phyloP scores from a whole-genome alignment of 92 coral and sea anemone genomes.

The Umimayanthus kanabou region DNA sequence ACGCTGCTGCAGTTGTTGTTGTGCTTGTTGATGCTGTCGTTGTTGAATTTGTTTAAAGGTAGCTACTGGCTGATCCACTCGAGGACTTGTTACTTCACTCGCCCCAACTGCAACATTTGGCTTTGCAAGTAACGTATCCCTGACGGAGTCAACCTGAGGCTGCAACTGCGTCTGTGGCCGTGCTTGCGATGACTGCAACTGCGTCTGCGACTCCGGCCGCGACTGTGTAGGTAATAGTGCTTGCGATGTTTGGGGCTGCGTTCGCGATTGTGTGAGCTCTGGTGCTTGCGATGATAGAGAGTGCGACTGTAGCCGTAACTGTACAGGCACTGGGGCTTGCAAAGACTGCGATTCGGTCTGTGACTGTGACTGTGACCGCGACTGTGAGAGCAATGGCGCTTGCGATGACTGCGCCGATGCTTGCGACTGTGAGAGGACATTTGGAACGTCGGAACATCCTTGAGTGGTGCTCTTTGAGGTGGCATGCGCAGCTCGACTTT shows the following conservation, averaged over 20 bases:
- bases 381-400: not conserved
- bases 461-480: not conserved
- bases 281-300: not conserved
- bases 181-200: too few relatives aligned
- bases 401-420: not conserved
- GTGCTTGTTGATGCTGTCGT: not conserved
- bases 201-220: not conserved
- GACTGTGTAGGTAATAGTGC: not conserved
- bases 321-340: not conserved
- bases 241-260: constrained; percentile 3
- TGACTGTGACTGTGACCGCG: not conserved
- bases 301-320: not conserved
- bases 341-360: not conserved
- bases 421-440: not conserved
- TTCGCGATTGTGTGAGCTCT: not conserved
- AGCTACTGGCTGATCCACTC: too few relatives aligned
- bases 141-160: too few relatives aligned
- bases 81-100: too few relatives aligned
- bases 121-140: too few relatives aligned
- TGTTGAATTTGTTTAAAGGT: not conserved
- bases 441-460: not conserved
- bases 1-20: not conserved
- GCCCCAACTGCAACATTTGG: too few relatives aligned
- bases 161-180: too few relatives aligned
- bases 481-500: not conserved